Evolutionary conservation across 2,113 vertebrate genomes (phyloP).

Genomic region (Petromus typicus): DNA sequence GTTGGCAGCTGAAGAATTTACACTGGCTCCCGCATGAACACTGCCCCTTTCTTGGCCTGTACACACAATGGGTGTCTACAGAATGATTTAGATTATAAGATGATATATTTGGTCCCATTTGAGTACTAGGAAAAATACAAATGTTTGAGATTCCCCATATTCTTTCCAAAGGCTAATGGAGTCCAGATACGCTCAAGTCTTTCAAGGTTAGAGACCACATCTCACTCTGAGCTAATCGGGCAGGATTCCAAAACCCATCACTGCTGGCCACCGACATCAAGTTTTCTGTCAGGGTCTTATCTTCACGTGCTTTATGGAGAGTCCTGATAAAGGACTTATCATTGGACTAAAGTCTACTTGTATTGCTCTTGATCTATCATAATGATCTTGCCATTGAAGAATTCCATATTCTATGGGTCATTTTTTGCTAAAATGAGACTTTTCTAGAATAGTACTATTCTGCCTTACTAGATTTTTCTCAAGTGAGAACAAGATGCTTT

Average conservation of each 20-base stretch:
- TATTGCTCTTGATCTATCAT: background rate
- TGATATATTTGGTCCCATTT: background rate
- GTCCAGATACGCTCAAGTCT: background rate
- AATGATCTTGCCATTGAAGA: background rate
- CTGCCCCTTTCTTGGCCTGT: background rate
- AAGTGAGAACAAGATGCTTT: background rate
- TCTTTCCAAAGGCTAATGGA: background rate
- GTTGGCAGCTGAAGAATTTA: background rate
- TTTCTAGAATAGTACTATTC: background rate
- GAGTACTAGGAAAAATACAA: conserved; percentile 10
- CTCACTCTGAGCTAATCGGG: background rate
- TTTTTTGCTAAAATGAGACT: background rate
- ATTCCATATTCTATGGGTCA: background rate
- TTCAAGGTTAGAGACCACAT: background rate
- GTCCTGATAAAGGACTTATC: background rate
- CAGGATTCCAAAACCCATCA: background rate
- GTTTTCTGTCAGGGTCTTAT: background rate
- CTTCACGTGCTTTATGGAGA: background rate
- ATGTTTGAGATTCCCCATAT: background rate
- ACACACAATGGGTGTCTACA: background rate
- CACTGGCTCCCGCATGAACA: background rate
- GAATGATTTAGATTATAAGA: conserved; percentile 31
- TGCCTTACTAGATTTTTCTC: background rate
- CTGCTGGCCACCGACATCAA: no score
- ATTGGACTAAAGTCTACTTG: background rate